Evolutionary conservation across 1,140 invertebrate species (phyloP).

Genomic region (Homarus americanus): DNA sequence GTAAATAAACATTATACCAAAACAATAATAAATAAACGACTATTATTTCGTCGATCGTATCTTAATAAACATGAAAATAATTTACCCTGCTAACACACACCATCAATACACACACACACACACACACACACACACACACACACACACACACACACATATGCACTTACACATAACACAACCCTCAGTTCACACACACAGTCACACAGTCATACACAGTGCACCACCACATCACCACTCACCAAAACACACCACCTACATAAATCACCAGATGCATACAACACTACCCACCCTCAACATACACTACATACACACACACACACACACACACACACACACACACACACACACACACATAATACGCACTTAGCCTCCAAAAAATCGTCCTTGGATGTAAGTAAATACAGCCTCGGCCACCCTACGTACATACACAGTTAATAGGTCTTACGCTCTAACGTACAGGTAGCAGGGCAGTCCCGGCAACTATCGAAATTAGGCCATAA

Average conservation of each 20-base stretch:
- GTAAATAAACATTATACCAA: too few relatives aligned
- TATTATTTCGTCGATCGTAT: too few relatives aligned
- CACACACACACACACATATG: background rate
- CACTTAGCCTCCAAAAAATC: background rate
- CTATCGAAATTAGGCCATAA: constrained; percentile 4
- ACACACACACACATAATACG: background rate
- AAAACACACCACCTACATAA: too few relatives aligned
- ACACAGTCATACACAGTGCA: too few relatives aligned
- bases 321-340: background rate
- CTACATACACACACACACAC: too few relatives aligned
- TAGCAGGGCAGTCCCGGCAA: background rate
- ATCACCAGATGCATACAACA: too few relatives aligned
- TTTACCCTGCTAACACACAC: background rate
- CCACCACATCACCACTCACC: too few relatives aligned
- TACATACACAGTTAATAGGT: background rate
- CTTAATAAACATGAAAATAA: too few relatives aligned
- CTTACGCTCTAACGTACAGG: background rate
- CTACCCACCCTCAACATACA: too few relatives aligned
- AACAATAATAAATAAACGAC: too few relatives aligned
- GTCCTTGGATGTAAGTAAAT: background rate
- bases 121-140: background rate
- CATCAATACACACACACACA: background rate
- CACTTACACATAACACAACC: background rate
- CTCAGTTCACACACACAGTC: too few relatives aligned
- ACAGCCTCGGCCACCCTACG: background rate